Percentiles rank a stretch among this genome's conserved stretches.
phyloP scores from a whole-genome alignment of 2,113 vertebrate species.

The Salvelinus fontinalis region DNA sequence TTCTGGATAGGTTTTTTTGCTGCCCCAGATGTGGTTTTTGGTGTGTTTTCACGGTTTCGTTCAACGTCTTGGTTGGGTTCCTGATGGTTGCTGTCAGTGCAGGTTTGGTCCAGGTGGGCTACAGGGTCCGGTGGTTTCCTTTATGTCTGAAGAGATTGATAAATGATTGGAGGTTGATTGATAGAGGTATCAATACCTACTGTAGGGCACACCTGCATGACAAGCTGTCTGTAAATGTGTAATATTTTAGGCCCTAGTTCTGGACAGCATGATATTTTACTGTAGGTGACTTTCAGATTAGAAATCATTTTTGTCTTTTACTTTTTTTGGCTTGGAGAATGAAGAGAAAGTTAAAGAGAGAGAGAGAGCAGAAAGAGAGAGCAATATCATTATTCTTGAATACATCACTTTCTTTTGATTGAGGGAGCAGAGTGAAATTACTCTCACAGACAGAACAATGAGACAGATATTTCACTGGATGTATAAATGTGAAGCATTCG shows the following conservation, averaged over 20 bases:
- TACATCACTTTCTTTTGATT: neutral
- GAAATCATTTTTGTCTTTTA: neutral
- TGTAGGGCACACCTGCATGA: neutral
- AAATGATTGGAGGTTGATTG: slow-evolving; percentile 64
- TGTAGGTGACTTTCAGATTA: neutral
- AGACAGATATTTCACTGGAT: no score
- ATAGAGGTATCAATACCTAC: slow-evolving; percentile 38
- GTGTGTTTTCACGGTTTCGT: slow-evolving; percentile 7
- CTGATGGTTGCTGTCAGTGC: neutral
- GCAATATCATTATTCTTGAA: neutral
- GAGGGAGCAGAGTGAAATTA: neutral
- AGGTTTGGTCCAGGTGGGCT: slow-evolving; percentile 56
- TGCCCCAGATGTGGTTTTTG: neutral
- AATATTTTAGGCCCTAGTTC: no score
- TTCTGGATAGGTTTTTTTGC: slow-evolving; percentile 20
- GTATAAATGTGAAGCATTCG: no score
- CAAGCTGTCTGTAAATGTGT: neutral
- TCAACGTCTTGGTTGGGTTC: neutral
- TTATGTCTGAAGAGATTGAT: slow-evolving; percentile 47
- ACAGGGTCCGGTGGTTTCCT: slow-evolving; percentile 59
- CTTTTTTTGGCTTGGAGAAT: neutral
- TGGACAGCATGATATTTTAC: neutral
- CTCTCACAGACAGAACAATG: no score
- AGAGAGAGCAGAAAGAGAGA: neutral
- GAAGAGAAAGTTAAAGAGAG: neutral